A percentile compares a stretch with the other conserved stretches of the same genome.
These are phyloP conservation scores for Atethmia centrago DNA, from an alignment of 2,888 invertebrate species.

Conservation along the genomic window DNA sequence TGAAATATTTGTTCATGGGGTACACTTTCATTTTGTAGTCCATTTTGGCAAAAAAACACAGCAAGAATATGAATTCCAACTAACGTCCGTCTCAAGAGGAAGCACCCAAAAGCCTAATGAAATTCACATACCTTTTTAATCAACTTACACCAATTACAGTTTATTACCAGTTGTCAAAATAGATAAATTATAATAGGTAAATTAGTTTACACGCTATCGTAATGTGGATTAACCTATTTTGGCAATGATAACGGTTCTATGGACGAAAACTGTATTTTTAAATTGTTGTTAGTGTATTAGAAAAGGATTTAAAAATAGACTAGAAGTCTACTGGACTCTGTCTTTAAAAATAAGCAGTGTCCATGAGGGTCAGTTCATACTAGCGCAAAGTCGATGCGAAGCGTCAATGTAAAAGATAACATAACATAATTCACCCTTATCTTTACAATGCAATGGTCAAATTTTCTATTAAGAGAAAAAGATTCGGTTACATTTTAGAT, in stretches of 20 bases:
- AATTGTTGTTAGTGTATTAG: too few relatives aligned
- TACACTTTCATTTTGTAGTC: conserved; percentile 33
- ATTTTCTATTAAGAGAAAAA: too few relatives aligned
- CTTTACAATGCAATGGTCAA: too few relatives aligned
- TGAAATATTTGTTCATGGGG: conserved; percentile 49
- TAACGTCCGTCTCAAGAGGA: background rate
- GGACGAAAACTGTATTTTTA: background rate
- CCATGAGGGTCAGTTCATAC: too few relatives aligned
- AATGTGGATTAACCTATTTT: conserved; percentile 8
- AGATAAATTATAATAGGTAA: background rate
- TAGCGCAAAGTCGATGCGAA: too few relatives aligned
- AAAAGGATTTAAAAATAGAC: too few relatives aligned
- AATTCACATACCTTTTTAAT: conserved; percentile 19
- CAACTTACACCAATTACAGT: conserved; percentile 26
- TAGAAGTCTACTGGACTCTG: background rate
- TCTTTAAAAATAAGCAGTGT: background rate
- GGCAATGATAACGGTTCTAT: background rate
- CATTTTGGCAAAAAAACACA: background rate
- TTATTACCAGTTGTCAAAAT: background rate
- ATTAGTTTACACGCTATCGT: background rate
- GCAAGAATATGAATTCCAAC: background rate
- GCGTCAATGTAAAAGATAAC: too few relatives aligned
- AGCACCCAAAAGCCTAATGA: background rate
- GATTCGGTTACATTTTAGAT: too few relatives aligned
- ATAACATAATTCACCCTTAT: too few relatives aligned